Evolutionary conservation across 2,888 invertebrate species (phyloP).

Genomic region (Hirudinaria manillensis): DNA sequence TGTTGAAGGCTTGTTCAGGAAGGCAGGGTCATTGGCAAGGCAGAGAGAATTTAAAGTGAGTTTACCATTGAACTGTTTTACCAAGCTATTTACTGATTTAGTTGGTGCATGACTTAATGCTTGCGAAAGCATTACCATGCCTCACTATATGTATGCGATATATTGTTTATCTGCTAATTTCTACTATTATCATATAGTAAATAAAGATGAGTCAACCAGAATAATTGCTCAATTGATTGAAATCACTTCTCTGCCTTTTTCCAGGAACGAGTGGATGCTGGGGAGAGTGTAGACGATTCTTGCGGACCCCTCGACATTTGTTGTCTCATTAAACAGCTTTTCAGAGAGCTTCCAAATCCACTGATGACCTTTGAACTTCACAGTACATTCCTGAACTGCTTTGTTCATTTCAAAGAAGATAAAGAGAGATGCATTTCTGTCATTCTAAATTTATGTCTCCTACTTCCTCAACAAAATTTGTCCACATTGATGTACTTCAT

Average conservation of each 20-base stretch:
- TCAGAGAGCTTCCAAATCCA: slow-evolving; percentile 77
- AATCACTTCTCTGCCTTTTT: slow-evolving; percentile 36
- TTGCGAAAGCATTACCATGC: no score
- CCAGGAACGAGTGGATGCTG: slow-evolving; percentile 67
- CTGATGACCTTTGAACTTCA: slow-evolving; percentile 70
- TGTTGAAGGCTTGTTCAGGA: slow-evolving; percentile 79
- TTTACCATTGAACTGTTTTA: neutral
- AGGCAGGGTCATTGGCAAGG: slow-evolving; percentile 72
- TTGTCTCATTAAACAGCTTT: slow-evolving; percentile 75
- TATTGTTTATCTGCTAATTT: no score
- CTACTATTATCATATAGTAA: no score
- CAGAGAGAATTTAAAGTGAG: neutral
- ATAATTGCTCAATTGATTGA: neutral
- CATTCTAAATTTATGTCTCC: slow-evolving; percentile 64
- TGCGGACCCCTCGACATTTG: slow-evolving; percentile 75
- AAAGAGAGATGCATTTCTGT: slow-evolving; percentile 58
- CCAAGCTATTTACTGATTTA: no score
- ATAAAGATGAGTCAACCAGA: neutral
- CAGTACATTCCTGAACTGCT: slow-evolving; percentile 65
- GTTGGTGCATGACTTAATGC: no score
- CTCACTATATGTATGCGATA: neutral
- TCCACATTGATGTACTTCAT: slow-evolving; percentile 75
- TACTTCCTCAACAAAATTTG: slow-evolving; percentile 71
- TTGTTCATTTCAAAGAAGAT: slow-evolving; percentile 47
- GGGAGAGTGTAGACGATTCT: slow-evolving; percentile 63